These are phyloP conservation scores for Chaetoderma sp. DNA, from an alignment of 2,888 invertebrate genomes.

Conservation along the genomic window DNA sequence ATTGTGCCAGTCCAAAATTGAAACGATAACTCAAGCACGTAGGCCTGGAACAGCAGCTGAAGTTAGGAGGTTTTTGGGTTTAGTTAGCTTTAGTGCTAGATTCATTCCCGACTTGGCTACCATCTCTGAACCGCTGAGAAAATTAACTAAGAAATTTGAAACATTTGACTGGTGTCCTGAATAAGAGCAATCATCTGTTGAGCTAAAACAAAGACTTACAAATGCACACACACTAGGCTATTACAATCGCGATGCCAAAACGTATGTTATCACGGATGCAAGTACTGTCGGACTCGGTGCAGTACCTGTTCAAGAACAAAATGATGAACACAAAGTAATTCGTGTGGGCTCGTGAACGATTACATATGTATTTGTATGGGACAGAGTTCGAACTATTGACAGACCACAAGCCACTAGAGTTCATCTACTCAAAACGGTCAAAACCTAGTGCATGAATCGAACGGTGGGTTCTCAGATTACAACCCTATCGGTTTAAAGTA, in stretches of 20 bases:
- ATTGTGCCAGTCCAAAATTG: conserved; percentile 13
- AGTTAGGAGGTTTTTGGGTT: conserved; percentile 27
- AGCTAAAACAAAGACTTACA: conserved; percentile 10
- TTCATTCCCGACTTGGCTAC: conserved; percentile 34
- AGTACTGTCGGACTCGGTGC: conserved; percentile 10
- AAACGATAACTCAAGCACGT: conserved; percentile 1
- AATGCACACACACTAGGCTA: conserved; percentile 22
- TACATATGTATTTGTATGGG: conserved; percentile 25
- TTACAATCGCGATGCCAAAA: conserved; percentile 13
- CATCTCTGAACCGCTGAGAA: conserved; percentile 24
- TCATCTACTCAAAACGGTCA: conserved; percentile 10
- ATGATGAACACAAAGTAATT: conserved; percentile 16
- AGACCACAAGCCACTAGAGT: conserved; percentile 24
- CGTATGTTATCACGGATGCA: conserved; percentile 12
- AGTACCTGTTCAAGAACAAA: conserved; percentile 14
- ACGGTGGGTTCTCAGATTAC: conserved; percentile 11
- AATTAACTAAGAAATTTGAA: conserved; percentile 10
- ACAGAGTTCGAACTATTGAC: conserved; percentile 18
- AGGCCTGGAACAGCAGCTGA: conserved; percentile 1
- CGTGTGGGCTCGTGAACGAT: conserved; percentile 25
- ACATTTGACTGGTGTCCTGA: conserved; percentile 13
- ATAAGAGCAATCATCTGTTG: conserved; percentile 20
- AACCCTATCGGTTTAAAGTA: conserved; percentile 8
- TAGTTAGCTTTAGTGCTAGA: conserved; percentile 25
- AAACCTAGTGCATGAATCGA: conserved; percentile 12